Evolutionary conservation across 2,888 invertebrate species (phyloP), one percentile per base, ranked within the genome.

Genomic region (Podotricha telesiphe): DNA sequence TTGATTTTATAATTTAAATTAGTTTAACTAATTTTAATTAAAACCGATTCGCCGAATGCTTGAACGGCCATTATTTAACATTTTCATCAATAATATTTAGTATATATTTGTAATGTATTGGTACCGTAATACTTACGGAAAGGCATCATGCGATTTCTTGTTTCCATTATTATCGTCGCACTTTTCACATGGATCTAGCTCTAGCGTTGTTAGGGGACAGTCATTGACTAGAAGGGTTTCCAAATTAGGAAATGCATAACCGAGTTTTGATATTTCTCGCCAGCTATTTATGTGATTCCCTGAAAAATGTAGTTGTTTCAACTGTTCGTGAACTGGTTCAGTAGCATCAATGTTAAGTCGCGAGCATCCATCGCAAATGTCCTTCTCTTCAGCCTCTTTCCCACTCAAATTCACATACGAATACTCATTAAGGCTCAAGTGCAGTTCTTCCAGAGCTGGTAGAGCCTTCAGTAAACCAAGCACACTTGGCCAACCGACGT

Each of bases 381-480:
- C 86, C 64, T 87, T 88, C 58, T 88, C 87, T 71, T 86, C 82
- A 2, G 86, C 79, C 51, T 90, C 85, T 68, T 86, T 79, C 8
- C 88, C 91, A 68, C 94, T 94, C 55, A 97, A 91, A 68, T 96
- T 94, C 48, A 98, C 96, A 75, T 95, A 94, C 34, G 94, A 94
- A 86, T 97, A 98, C 84, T 97, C 96, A 87, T 99, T 99, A 72
- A 98, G 94, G 82, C 98, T 98, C 79, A 99, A 91, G 89, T 99
- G 98, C 74, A 99, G 93, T 89, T 99, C 99, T 92, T 98, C 96
- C 53, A 99, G 93, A 82, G 95, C 95, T 68, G 96, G 96, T 73
- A 97, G 93, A 80, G 96, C 94, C 80, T 95, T 95, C 65, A 98
- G 93, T 73, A 98, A 91, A 58, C 95, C 94, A 78, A 96, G 95